Conservation (phyloP, 2,888 invertebrate species). For the Chloroclysta siterata region DNA sequence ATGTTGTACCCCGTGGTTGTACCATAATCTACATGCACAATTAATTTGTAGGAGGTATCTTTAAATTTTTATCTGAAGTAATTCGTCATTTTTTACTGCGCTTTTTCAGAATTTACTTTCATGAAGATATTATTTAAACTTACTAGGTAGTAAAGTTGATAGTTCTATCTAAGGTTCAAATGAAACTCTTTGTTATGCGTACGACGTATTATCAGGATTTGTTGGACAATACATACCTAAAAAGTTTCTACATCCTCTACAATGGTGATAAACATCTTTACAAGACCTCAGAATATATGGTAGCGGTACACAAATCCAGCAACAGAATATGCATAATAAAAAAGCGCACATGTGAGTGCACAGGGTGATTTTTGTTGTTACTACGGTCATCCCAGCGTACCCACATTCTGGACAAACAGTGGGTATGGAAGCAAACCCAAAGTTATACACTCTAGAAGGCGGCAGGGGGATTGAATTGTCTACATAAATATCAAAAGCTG, state of each 20-base stretch:
- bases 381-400: constrained; percentile 65
- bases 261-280: constrained; percentile 79
- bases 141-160: no score
- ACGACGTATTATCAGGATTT: constrained; percentile 53
- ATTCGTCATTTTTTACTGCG: no score
- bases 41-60: no score
- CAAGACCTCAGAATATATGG: constrained; percentile 76
- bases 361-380: constrained; percentile 65
- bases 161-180: constrained; percentile 39
- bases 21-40: no score
- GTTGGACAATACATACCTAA: constrained; percentile 78
- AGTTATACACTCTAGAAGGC: constrained; percentile 60
- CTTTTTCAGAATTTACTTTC: no score
- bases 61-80: no score
- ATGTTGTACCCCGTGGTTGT: no score
- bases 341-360: constrained; percentile 76
- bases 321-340: constrained; percentile 71
- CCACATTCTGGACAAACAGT: constrained; percentile 74
- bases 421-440: constrained; percentile 68
- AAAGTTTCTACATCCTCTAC: constrained; percentile 70
- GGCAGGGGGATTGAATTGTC: constrained; percentile 63
- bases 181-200: constrained; percentile 15
- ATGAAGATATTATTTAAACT: no score
- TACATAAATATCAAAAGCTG: constrained; percentile 76
- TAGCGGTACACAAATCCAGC: constrained; percentile 76